phyloP scores from a whole-genome alignment of 2,888 invertebrate genomes.

The Pterostichus madidus region DNA sequence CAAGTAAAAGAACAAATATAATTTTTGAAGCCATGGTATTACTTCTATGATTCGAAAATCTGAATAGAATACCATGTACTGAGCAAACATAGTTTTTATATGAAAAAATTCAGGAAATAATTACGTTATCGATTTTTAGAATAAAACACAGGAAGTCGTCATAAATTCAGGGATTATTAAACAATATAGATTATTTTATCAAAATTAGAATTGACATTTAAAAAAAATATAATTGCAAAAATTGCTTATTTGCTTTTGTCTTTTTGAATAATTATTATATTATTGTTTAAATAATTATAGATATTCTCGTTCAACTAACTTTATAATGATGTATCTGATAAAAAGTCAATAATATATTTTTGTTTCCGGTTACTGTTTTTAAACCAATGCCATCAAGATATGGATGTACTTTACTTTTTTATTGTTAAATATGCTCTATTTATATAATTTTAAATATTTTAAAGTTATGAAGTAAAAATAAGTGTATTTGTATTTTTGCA shows the following conservation, averaged over 20 bases:
- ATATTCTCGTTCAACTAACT: not conserved
- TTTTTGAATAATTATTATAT: slow-evolving; percentile 22
- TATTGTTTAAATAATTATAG: slow-evolving; percentile 16
- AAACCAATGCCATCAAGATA: slow-evolving; percentile 37
- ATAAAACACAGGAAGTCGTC: slow-evolving; percentile 20
- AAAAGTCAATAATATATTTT: slow-evolving; percentile 14
- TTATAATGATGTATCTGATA: slow-evolving; percentile 19
- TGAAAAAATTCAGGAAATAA: slow-evolving; percentile 37
- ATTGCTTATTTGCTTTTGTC: not conserved
- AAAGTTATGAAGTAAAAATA: not conserved
- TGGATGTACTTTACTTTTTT: not conserved
- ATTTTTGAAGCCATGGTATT: slow-evolving; percentile 3
- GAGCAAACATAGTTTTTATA: slow-evolving; percentile 9
- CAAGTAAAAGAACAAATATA: slow-evolving; percentile 9
- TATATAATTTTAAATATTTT: not conserved
- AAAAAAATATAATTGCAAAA: slow-evolving; percentile 36
- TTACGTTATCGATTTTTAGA: slow-evolving; percentile 1
- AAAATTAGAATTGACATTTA: slow-evolving; percentile 7
- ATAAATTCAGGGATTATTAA: not conserved
- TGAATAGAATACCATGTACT: not conserved
- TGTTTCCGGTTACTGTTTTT: slow-evolving; percentile 7
- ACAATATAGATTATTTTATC: slow-evolving; percentile 14
- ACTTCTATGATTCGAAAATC: slow-evolving; percentile 35
- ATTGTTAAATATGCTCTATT: not conserved
- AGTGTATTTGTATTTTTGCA: not conserved